Base-by-base conservation (phyloP, 2,888 invertebrate genomes). In the Drosophila conformis region DNA sequence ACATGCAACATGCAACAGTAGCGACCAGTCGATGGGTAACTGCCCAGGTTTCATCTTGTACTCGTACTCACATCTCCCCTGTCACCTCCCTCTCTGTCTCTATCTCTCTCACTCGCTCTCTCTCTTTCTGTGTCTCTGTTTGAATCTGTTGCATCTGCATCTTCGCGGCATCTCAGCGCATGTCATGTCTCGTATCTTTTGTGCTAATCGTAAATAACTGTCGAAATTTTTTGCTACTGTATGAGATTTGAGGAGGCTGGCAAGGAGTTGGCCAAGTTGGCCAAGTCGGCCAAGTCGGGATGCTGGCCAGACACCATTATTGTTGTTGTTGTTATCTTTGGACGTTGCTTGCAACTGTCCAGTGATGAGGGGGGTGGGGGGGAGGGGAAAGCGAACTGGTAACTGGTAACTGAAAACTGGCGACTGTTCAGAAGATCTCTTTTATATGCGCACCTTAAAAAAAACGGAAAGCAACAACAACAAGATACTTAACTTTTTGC, bases 161-260 rank as follows among this genome's bases (percentile, higher is more conserved):
- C 78, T 74, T 48, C 51, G 69, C 63, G 67, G 78, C 78, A 70
- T 87, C 70, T 89, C 89, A 87, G 80, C 88, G 83, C 89, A 89
- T 85, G 85, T 87, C 85, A 87, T 89, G 85, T 89, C 82, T 83
- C 89, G 85, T 85, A 89, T 85, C 90, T 89, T 87, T 84, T 89
- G 88, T 85, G 85, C 85, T 85, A 85, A 85, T 87, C 87, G 87
- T 87, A 87, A 90, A 87, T 90, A 87, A 87, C 87, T 90, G 87
- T 87, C 90, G 87, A 87, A 87, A 87, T 90, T 90, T 90, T 83
- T 89, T 87, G 87, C 87, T 87, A 87, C 87, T 89, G 87, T 87
- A 83, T 87, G 90, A 88, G 85, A 85, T 90, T 90, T 90, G 82
- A 48, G 73, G 71, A 79, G 81, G 76, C 82, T 80, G 81, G 72